Evolutionary conservation across 2,888 invertebrate species (phyloP).

Genomic region (Plebejus melissa): DNA sequence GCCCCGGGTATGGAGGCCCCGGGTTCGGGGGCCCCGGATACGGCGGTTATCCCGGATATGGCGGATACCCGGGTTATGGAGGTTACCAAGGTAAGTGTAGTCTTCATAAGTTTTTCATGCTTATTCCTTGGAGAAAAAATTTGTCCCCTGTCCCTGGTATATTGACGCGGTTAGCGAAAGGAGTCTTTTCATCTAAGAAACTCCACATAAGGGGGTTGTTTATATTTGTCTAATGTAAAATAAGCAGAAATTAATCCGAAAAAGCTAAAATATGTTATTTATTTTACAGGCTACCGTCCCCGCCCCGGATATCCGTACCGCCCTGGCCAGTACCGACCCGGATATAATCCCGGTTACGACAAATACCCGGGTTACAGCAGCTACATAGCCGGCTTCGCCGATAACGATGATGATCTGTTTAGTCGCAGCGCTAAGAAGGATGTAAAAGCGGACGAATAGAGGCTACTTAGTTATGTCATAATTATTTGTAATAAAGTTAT

Average conservation of each 20-base stretch:
- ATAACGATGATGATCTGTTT: conserved; percentile 3
- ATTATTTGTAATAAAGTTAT: conserved; percentile 11
- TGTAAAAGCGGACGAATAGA: not conserved
- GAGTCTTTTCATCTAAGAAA: no score
- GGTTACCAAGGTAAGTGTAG: not conserved
- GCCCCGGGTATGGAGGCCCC: not conserved
- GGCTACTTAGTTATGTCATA: not conserved
- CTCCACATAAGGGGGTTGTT: no score
- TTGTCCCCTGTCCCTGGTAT: no score
- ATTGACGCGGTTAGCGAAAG: no score
- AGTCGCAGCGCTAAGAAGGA: conserved; percentile 6
- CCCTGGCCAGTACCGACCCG: conserved; percentile 44
- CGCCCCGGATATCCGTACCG: conserved; percentile 44
- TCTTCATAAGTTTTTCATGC: not conserved
- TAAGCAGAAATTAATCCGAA: no score
- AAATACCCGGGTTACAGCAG: conserved; percentile 46
- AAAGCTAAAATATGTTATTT: conserved; percentile 22
- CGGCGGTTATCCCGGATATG: conserved; percentile 23
- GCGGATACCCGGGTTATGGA: not conserved
- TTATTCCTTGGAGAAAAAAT: not conserved
- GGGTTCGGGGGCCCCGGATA: conserved; percentile 35
- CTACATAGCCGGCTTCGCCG: conserved; percentile 54
- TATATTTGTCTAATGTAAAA: no score
- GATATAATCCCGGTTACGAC: conserved; percentile 44
- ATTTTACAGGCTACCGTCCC: conserved; percentile 51